phyloP scores from a whole-genome alignment of 2,113 vertebrate species.

The Mola mola region DNA sequence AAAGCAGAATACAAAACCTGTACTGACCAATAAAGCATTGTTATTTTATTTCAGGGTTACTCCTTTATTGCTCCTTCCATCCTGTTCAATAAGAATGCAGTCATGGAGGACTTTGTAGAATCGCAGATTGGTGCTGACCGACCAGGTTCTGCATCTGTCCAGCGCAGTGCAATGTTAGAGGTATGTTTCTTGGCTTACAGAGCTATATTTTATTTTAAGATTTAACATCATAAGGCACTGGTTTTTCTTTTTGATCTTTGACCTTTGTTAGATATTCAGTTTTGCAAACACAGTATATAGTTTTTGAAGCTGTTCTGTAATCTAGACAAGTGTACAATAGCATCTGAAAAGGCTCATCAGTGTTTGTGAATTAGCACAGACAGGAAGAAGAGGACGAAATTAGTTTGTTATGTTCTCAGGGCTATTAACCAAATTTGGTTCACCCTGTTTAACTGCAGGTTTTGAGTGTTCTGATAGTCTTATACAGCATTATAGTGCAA shows the following conservation, averaged over 20 bases:
- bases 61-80: slow-evolving; percentile 93
- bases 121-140: slow-evolving; percentile 79
- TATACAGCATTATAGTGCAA: too few species aligned
- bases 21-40: too few species aligned
- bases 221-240: neutral
- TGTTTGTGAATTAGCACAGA: neutral
- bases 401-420: too few species aligned
- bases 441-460: too few species aligned
- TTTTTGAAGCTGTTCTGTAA: neutral
- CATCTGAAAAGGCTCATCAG: too few species aligned
- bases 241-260: neutral
- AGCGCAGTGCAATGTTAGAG: slow-evolving; percentile 90
- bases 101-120: slow-evolving; percentile 87
- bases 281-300: neutral
- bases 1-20: neutral
- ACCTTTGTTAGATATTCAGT: neutral
- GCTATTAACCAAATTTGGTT: too few species aligned
- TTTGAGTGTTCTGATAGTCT: too few species aligned
- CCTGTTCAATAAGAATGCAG: slow-evolving; percentile 89
- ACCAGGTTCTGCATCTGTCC: slow-evolving; percentile 86
- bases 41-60: slow-evolving; percentile 90
- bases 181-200: slow-evolving; percentile 64
- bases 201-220: neutral
- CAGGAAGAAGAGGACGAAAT: slow-evolving; percentile 27
- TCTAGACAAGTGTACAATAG: neutral